Percentiles rank a stretch among this genome's conserved stretches.
These are phyloP conservation scores for Drosophila cognata DNA, from an alignment of 2,888 invertebrate genomes.

Conservation along the genomic window DNA sequence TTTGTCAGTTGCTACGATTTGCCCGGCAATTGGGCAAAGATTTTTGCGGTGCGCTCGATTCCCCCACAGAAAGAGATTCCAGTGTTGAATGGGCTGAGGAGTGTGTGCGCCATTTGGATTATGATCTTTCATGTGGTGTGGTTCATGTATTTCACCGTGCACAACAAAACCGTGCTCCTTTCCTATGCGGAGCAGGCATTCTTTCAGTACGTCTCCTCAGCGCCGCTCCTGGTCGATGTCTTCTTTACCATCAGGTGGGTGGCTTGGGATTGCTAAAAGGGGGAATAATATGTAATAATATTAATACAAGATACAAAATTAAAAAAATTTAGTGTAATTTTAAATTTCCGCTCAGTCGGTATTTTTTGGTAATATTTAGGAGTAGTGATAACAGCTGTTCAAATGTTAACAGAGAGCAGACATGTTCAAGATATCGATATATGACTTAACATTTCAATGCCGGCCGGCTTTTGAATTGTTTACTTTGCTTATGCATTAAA, in stretches of 20 bases:
- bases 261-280: rapidly evolving
- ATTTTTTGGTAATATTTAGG: slow-evolving; percentile 6
- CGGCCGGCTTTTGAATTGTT: not conserved
- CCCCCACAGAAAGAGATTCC: slow-evolving; percentile 78
- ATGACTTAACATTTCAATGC: not conserved
- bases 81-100: slow-evolving; percentile 84
- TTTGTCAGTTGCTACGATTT: slow-evolving; percentile 83
- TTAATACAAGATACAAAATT: not conserved
- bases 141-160: slow-evolving; percentile 85
- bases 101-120: slow-evolving; percentile 84
- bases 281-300: not conserved
- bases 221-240: slow-evolving; percentile 84
- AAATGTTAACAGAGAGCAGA: not conserved
- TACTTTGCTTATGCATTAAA: not conserved
- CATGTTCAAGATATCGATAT: not conserved
- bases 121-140: slow-evolving; percentile 84
- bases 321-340: not conserved
- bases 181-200: slow-evolving; percentile 83
- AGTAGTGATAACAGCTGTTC: not conserved
- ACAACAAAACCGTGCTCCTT: slow-evolving; percentile 83
- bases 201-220: slow-evolving; percentile 84
- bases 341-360: not conserved
- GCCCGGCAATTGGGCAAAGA: slow-evolving; percentile 73
- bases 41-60: slow-evolving; percentile 76
- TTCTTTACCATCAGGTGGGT: slow-evolving; percentile 84